Percentiles rank a stretch among this genome's conserved stretches.
phyloP scores from a whole-genome alignment of 2,888 invertebrate genomes.

The Ethmia dodecea region DNA sequence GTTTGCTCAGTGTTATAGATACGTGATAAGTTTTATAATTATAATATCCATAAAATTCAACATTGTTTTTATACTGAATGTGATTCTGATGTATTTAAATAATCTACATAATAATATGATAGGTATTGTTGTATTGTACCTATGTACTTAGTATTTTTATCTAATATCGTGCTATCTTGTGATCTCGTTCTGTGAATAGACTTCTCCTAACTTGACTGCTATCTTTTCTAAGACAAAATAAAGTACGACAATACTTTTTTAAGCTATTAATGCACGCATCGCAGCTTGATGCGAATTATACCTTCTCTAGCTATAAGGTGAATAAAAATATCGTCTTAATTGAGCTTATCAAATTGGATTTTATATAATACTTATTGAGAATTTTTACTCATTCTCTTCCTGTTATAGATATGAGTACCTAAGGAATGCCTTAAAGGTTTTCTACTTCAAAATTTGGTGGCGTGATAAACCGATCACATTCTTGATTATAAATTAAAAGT shows the following conservation, averaged over 20 bases:
- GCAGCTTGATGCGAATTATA: too few species aligned
- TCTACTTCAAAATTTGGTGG: too few species aligned
- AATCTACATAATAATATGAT: slow-evolving; percentile 18
- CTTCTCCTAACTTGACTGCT: slow-evolving; percentile 42
- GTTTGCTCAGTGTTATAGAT: slow-evolving; percentile 49
- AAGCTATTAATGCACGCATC: slow-evolving; percentile 32
- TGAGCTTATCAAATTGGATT: slow-evolving; percentile 31
- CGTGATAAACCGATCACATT: too few species aligned
- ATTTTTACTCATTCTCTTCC: too few species aligned
- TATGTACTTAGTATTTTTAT: slow-evolving; percentile 22
- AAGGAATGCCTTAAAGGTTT: too few species aligned
- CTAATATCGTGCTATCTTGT: slow-evolving; percentile 47
- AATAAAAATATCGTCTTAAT: slow-evolving; percentile 30
- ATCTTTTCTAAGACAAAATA: slow-evolving; percentile 42
- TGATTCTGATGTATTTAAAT: slow-evolving; percentile 33
- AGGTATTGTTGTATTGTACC: background rate
- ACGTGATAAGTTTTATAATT: slow-evolving; percentile 24
- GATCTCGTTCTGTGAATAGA: slow-evolving; percentile 44
- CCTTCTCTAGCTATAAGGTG: slow-evolving; percentile 27
- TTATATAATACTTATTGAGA: slow-evolving; percentile 20
- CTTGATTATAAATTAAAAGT: too few species aligned
- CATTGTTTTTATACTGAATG: slow-evolving; percentile 32
- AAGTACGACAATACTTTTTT: slow-evolving; percentile 56
- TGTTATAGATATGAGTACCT: too few species aligned
- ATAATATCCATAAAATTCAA: slow-evolving; percentile 18